These are phyloP conservation scores for Oceanodroma leucorhoa DNA, from an alignment of 2,797 vertebrate genomes.

Conservation along the genomic window DNA sequence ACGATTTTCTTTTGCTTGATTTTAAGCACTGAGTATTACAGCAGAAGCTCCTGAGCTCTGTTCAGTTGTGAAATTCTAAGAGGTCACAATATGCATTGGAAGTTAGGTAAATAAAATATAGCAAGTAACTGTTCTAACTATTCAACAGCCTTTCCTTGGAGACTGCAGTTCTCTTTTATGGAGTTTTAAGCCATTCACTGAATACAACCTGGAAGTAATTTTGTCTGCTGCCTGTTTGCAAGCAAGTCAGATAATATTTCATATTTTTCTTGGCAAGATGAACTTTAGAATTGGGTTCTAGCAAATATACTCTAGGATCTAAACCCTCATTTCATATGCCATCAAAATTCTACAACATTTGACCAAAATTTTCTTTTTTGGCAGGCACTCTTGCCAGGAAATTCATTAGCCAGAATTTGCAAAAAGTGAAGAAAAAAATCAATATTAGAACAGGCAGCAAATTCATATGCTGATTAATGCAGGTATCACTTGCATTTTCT, in stretches of 20 bases:
- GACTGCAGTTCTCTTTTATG: accelerated
- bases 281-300: not conserved
- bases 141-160: not conserved
- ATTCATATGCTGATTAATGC: not conserved
- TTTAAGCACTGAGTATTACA: accelerated
- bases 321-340: not conserved
- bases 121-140: not conserved
- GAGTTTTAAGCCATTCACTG: not conserved
- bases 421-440: not conserved
- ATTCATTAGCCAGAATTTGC: conserved; percentile 9
- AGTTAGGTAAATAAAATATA: not conserved
- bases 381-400: not conserved
- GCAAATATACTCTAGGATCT: not conserved
- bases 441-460: conserved; percentile 18
- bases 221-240: not conserved
- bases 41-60: not conserved
- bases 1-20: not conserved
- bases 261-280: conserved; percentile 18
- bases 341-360: conserved; percentile 10
- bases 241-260: not conserved
- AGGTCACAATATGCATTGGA: not conserved
- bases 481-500: not conserved
- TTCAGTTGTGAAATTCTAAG: not conserved
- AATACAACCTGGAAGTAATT: not conserved
- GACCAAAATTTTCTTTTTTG: conserved; percentile 8